Evolutionary conservation across 2,888 invertebrate species (phyloP).

Genomic region (Ormyrus rosae): DNA sequence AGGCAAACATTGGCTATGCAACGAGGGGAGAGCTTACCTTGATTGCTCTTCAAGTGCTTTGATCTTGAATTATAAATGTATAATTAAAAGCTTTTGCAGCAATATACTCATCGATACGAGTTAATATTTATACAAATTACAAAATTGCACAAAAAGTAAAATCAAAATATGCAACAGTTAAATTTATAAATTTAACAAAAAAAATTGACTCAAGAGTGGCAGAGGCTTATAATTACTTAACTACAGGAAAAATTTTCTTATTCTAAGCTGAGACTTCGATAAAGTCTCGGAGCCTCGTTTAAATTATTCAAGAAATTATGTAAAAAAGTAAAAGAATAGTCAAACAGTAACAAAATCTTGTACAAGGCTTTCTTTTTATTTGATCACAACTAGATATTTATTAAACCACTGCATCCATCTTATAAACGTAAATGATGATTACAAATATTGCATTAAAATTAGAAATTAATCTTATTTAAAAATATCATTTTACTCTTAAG

Average conservation of each 20-base stretch:
- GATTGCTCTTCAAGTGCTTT: conserved; percentile 9
- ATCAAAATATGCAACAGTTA: neutral
- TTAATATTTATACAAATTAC: neutral
- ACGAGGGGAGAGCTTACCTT: conserved; percentile 42
- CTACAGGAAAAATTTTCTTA: conserved; percentile 14
- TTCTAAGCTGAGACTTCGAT: conserved; percentile 17
- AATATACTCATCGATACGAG: neutral
- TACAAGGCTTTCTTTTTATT: neutral
- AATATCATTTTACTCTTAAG: neutral
- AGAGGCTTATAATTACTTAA: conserved; percentile 25
- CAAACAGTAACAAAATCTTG: neutral
- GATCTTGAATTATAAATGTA: too few relatives aligned
- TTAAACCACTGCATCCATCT: conserved; percentile 9
- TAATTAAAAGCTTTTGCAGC: neutral
- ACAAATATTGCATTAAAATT: conserved; percentile 2
- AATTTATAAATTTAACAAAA: neutral
- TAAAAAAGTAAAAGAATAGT: conserved; percentile 13
- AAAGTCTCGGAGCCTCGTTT: conserved; percentile 21
- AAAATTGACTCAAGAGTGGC: conserved; percentile 12
- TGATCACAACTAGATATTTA: neutral
- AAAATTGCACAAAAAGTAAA: neutral
- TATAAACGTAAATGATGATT: conserved; percentile 16
- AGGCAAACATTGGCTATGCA: conserved; percentile 27
- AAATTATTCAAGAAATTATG: neutral
- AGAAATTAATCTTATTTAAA: neutral